Conservation (phyloP, 2,888 invertebrate species). For the Megaustenia siamemsis region DNA sequence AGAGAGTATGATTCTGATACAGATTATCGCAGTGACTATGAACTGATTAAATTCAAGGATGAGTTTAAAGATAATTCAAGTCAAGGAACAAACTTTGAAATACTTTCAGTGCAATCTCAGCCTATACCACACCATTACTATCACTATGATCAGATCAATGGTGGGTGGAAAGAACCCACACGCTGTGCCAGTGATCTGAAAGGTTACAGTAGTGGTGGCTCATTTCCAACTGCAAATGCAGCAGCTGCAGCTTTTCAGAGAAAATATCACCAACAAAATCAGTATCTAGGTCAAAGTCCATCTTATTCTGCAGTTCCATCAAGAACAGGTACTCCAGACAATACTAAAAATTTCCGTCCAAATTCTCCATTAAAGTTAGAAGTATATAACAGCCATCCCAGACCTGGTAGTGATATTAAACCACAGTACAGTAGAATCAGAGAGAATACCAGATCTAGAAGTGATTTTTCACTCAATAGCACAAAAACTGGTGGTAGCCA, state of each 20-base stretch:
- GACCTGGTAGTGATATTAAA: not conserved
- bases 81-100: slow-evolving; percentile 46
- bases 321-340: not conserved
- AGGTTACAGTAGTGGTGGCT: slow-evolving; percentile 60
- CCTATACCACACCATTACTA: slow-evolving; percentile 53
- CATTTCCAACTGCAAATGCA: slow-evolving; percentile 41
- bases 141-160: slow-evolving; percentile 39
- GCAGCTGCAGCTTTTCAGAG: slow-evolving; percentile 47
- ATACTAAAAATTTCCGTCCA: slow-evolving; percentile 19
- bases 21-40: slow-evolving; percentile 76
- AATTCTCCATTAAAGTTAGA: slow-evolving; percentile 37
- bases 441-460: not conserved
- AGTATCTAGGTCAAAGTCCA: slow-evolving; percentile 27
- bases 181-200: slow-evolving; percentile 77
- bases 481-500: not conserved
- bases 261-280: slow-evolving; percentile 5
- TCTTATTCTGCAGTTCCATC: slow-evolving; percentile 26
- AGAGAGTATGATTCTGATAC: slow-evolving; percentile 78
- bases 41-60: slow-evolving; percentile 61
- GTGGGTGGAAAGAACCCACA: slow-evolving; percentile 54
- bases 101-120: slow-evolving; percentile 55
- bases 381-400: not conserved
- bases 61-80: slow-evolving; percentile 26
- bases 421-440: not conserved
- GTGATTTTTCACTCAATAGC: not conserved